These are phyloP conservation scores for Amiota communis DNA, from an alignment of 2,888 invertebrate species.

Conservation along the genomic window DNA sequence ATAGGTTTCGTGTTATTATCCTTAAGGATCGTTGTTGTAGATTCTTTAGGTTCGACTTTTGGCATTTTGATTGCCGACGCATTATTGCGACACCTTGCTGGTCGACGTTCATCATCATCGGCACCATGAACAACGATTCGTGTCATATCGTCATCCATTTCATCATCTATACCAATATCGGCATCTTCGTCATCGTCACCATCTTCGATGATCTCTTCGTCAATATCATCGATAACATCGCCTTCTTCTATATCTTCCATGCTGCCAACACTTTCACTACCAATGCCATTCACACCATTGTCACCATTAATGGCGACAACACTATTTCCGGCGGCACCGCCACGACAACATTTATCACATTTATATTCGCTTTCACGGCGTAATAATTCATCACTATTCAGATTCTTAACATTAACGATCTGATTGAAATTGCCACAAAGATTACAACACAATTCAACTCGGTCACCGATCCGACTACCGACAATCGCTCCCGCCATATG, in stretches of 20 bases:
- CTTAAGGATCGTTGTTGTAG: conserved; percentile 66
- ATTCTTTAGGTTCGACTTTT: conserved; percentile 59
- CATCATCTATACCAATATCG: conserved; percentile 60
- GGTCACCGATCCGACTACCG: conserved; percentile 51
- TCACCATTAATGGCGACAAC: conserved; percentile 16
- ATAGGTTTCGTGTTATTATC: conserved; percentile 80
- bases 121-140: conserved; percentile 41
- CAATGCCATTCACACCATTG: conserved; percentile 37
- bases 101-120: too few relatives aligned
- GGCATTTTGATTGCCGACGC: conserved; percentile 58
- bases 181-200: conserved; percentile 52
- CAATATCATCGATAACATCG: conserved; percentile 54
- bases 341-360: conserved; percentile 65
- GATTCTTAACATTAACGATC: conserved; percentile 57
- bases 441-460: conserved; percentile 64
- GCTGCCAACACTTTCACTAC: conserved; percentile 65
- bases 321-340: conserved; percentile 34
- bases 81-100: conserved; percentile 24
- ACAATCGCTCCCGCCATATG: conserved; percentile 36
- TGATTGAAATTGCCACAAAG: conserved; percentile 65
- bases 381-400: conserved; percentile 54
- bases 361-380: conserved; percentile 61
- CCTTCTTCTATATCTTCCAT: conserved; percentile 60
- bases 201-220: conserved; percentile 42
- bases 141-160: conserved; percentile 59